phyloP scores from a whole-genome alignment of 2,797 vertebrate genomes.

The Hemibagrus guttatus region DNA sequence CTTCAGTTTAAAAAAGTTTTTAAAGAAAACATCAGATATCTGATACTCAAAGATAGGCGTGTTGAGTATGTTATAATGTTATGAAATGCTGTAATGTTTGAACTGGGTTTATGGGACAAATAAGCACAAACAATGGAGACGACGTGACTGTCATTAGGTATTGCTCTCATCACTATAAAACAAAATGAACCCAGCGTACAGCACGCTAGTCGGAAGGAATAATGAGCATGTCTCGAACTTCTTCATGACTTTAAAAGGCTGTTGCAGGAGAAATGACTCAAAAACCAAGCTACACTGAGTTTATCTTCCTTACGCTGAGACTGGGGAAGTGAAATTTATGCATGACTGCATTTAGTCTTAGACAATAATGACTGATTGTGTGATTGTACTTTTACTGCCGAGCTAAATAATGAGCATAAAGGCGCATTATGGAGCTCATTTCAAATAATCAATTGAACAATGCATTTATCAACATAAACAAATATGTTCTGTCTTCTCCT shows the following conservation, averaged over 20 bases:
- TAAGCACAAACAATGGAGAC: neutral
- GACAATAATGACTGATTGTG: conserved; percentile 20
- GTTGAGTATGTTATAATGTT: neutral
- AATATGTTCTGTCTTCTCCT: conserved; percentile 12
- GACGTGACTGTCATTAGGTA: neutral
- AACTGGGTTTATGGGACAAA: neutral
- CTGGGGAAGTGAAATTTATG: conserved; percentile 3
- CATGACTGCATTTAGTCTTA: conserved; percentile 5
- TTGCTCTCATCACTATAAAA: neutral
- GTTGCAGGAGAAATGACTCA: neutral
- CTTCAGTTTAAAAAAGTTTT: neutral
- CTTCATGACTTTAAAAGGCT: neutral
- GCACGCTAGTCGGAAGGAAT: neutral
- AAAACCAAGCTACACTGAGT: conserved; percentile 8
- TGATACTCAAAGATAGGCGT: neutral
- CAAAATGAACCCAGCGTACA: neutral
- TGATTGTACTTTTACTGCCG: conserved; percentile 8
- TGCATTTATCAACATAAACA: conserved; percentile 15
- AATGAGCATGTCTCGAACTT: neutral
- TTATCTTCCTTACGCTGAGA: conserved; percentile 7
- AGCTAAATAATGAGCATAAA: conserved; percentile 20
- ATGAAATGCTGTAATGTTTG: too few species aligned
- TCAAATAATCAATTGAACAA: conserved; percentile 35
- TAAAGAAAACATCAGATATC: neutral
- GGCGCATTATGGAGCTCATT: neutral